Percentiles rank a stretch among this genome's conserved stretches.
Conservation (phyloP, 2,797 vertebrate genomes). For the Darevskia nairensis region DNA sequence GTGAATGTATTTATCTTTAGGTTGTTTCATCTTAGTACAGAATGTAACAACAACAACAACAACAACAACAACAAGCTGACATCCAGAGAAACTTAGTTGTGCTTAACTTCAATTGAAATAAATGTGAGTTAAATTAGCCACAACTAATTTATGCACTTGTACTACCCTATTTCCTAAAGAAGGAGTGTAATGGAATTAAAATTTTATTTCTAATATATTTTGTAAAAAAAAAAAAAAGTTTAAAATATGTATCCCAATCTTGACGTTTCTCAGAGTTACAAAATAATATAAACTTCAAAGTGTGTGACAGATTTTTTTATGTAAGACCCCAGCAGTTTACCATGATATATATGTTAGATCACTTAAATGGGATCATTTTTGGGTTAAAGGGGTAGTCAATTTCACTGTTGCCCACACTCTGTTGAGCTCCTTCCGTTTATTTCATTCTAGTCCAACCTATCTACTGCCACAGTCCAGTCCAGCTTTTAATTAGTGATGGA, state of each 20-base stretch:
- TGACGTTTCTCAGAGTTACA: constrained; percentile 38
- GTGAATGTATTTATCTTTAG: constrained; percentile 13
- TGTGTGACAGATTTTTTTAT: background rate
- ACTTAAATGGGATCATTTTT: background rate
- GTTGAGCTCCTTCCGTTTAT: background rate
- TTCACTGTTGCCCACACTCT: background rate
- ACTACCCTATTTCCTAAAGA: background rate
- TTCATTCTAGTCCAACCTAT: background rate
- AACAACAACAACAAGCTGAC: background rate
- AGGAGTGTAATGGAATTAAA: constrained; percentile 52
- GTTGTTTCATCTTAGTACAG: background rate
- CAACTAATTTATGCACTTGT: background rate
- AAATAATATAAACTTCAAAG: constrained; percentile 28
- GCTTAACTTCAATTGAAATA: background rate
- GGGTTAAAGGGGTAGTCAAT: accelerated
- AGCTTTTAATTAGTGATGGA: background rate
- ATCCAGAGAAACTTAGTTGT: background rate
- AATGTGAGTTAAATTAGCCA: background rate
- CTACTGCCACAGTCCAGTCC: background rate
- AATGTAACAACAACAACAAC: background rate
- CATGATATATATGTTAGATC: background rate
- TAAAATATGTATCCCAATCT: constrained; percentile 35
- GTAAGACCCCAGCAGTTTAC: background rate
- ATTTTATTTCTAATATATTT: constrained; percentile 52
- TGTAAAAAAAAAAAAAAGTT: constrained; percentile 11